phyloP scores from a whole-genome alignment of 2,888 invertebrate species.

The Dorcus hopei region DNA sequence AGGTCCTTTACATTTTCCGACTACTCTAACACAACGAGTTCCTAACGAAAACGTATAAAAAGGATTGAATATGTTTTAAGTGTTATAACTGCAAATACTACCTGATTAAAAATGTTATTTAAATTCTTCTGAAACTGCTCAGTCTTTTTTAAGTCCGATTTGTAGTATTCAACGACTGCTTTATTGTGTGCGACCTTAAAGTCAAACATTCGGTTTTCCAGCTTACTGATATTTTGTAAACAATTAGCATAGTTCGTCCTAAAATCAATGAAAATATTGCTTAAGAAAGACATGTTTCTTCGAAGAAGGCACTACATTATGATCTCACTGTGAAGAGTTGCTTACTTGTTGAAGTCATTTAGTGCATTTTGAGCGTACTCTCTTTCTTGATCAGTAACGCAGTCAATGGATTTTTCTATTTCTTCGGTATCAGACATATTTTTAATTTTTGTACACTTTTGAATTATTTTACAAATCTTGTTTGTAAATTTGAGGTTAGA shows the following conservation, averaged over 20 bases:
- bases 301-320: not conserved
- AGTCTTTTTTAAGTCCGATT: slow-evolving; percentile 68
- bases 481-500: too few relatives aligned
- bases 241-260: slow-evolving; percentile 61
- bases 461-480: not conserved
- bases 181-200: slow-evolving; percentile 79
- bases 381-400: slow-evolving; percentile 44
- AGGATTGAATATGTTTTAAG: too few relatives aligned
- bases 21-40: too few relatives aligned
- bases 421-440: slow-evolving; percentile 40
- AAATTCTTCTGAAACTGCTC: slow-evolving; percentile 69
- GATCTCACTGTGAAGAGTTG: not conserved
- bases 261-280: slow-evolving; percentile 19
- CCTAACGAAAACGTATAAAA: too few relatives aligned
- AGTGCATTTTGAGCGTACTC: slow-evolving; percentile 44
- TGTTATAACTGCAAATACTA: slow-evolving; percentile 19
- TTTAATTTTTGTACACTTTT: not conserved
- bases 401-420: slow-evolving; percentile 37
- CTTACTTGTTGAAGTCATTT: slow-evolving; percentile 46
- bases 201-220: slow-evolving; percentile 64
- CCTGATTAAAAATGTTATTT: slow-evolving; percentile 59
- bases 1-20: too few relatives aligned
- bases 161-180: slow-evolving; percentile 78
- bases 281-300: too few relatives aligned
- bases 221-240: slow-evolving; percentile 60